Evolutionary conservation across 2,113 vertebrate genomes (phyloP), one percentile per base, ranked within the genome.

Genomic region (Odontophorus gujanensis): DNA sequence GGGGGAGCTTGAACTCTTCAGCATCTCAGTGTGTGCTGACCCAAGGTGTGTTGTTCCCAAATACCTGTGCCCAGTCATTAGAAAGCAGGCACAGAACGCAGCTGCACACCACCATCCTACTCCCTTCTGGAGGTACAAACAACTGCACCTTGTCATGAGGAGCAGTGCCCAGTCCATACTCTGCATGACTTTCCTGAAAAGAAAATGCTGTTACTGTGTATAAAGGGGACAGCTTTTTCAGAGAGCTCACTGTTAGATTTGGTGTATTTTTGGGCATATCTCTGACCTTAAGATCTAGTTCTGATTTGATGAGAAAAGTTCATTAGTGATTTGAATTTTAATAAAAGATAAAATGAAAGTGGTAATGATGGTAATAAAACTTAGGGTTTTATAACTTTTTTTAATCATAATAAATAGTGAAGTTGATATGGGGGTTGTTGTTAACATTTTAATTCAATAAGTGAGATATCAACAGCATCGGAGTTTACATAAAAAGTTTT

Each of bases 261-360:
- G 9, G 57, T 51, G 89, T 95, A 87, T 86, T 75, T 91, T 65
- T 66, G 50, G 80, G 11, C 57, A 65, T 26, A 69, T 57, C 34
- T 83, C 18, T 68, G 71, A 86, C 80, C 73, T 86, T 81, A 90
- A 79, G 66, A 63, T 66, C 40, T 88, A 22, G 50, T 81, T 69
- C 55, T 81, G 48, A 63, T 79, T 62, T 63, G 66, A 3, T 47
- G 80, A 71, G 14, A 85, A 24, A 86, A 87, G 47, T 80, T 85
- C 91, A 73, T 96, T 85, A 68, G 38, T 72, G 20, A 67, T 40
- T 78, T 75, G 80, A 84, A 81, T 76, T 92, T 28, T 75, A 91
- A 81, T 79, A 76, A 75, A 88, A 92, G 55, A 75, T 66, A 45
- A 90, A 81, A 84, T 81, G 18, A 24, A 86, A 75, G 30, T 65